Base-by-base conservation (phyloP, 2,797 vertebrate species). In the Pangasius djambal region DNA sequence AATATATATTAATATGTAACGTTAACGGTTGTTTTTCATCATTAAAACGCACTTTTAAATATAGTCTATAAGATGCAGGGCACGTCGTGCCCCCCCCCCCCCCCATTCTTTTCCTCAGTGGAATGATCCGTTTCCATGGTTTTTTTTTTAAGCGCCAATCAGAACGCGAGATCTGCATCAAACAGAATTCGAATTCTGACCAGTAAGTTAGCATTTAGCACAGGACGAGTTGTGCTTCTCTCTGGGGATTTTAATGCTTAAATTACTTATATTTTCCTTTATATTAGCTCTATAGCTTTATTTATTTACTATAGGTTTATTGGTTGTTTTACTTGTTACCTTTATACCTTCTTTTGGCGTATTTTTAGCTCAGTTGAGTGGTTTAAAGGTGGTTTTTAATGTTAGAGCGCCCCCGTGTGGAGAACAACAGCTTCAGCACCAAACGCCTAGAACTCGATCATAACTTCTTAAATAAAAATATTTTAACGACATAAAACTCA, bases 331-430 rank as follows among this genome's bases (percentile, higher is more conserved):
- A 34, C 0, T 57, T 59, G n/a, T 6, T 37, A 12, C 6, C 48
- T n/a, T 7, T 16, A 28, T 6, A 28, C 10, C 2, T 3, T 16
- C 37, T 44, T 48, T 9, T 48, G 15, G 6, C 12, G 2, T 15
- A 13, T 20, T 50, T 31, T 50, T 48, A 2, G 7, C 6, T 20
- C 78, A 3, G 20, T 40, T 40, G 1, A 16, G 44, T 0, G 0
- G 25, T 44, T 37, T 85, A 25, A 70, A 59, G 48, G 15, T 86
- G 40, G 4, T 57, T 70, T 16, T 88, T 86, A 63, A 55, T 77
- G 40, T 20, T 5, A 89, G 87, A 85, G 88, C 88, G 86, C 89
- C 91, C 78, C 55, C 91, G 16, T 74, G 88, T 86, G 86, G 83
- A 84, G 4, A 67, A 31, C 20, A 10, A 67, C 15, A 50, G 9